A percentile compares a stretch with the other conserved stretches of the same genome.
phyloP scores from a whole-genome alignment of 1,140 invertebrate genomes.

The Armadillidium nasatum region DNA sequence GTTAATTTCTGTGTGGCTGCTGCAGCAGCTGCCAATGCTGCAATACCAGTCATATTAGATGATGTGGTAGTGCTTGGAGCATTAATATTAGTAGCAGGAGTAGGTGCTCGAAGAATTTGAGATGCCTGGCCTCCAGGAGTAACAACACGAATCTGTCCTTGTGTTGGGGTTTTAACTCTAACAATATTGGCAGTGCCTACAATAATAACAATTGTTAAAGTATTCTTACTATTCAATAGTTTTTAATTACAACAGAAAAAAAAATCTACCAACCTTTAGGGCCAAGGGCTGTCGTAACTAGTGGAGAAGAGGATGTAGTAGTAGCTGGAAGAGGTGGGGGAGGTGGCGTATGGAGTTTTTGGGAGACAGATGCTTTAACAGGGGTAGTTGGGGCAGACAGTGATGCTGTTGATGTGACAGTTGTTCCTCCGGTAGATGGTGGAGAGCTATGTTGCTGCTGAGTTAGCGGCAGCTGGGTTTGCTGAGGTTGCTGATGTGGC shows the following conservation, averaged over 20 bases:
- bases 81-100: slow-evolving; percentile 25
- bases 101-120: slow-evolving; percentile 44
- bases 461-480: too few species aligned
- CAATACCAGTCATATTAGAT: slow-evolving; percentile 59
- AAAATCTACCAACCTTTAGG: background rate
- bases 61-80: slow-evolving; percentile 28
- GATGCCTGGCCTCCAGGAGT: slow-evolving; percentile 43
- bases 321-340: slow-evolving; percentile 33
- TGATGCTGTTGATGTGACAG: slow-evolving; percentile 42
- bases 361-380: slow-evolving; percentile 39
- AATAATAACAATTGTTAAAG: slow-evolving; percentile 13
- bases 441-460: too few species aligned
- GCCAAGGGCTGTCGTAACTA: slow-evolving; percentile 32
- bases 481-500: too few species aligned
- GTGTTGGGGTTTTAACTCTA: slow-evolving; percentile 40
- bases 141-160: slow-evolving; percentile 45
- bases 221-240: background rate
- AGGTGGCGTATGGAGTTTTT: slow-evolving; percentile 30
- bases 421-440: too few species aligned
- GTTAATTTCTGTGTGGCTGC: slow-evolving; percentile 66
- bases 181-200: slow-evolving; percentile 43
- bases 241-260: background rate
- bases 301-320: too few species aligned
- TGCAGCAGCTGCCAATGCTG: slow-evolving; percentile 71
- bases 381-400: slow-evolving; percentile 44